Evolutionary conservation across 2,888 invertebrate species (phyloP).

Genomic region (Agrotis exclamationis): DNA sequence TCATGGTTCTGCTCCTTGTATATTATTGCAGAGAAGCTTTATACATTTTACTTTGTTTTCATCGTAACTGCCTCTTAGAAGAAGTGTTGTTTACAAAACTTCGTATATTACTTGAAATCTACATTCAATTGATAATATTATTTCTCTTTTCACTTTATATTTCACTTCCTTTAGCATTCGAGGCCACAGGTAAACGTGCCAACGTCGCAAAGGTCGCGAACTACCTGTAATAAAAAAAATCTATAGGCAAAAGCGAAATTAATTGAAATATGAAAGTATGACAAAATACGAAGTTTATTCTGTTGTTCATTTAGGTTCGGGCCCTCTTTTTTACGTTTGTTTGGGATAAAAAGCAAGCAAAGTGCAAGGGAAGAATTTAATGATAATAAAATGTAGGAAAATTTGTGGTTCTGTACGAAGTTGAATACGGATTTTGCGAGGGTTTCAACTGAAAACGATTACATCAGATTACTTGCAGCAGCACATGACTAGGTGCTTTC

Average conservation of each 20-base stretch:
- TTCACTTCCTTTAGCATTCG: slow-evolving; percentile 23
- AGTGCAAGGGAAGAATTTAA: not conserved
- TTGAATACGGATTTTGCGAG: no score
- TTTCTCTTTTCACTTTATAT: slow-evolving; percentile 23
- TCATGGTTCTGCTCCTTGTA: slow-evolving; percentile 5
- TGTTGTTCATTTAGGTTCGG: not conserved
- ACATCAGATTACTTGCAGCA: no score
- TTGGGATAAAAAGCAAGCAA: not conserved
- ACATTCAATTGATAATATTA: not conserved
- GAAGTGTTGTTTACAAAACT: slow-evolving; percentile 2
- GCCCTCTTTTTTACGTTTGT: slow-evolving; percentile 15
- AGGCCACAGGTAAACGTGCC: slow-evolving; percentile 33
- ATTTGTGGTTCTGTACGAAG: no score
- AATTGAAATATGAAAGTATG: slow-evolving; percentile 29
- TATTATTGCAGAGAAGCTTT: slow-evolving; percentile 3
- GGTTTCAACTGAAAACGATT: no score
- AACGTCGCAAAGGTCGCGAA: slow-evolving; percentile 10
- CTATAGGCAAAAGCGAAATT: slow-evolving; percentile 10
- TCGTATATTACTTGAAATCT: not conserved
- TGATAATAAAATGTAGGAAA: not conserved
- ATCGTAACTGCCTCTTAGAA: not conserved
- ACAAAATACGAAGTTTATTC: slow-evolving; percentile 10
- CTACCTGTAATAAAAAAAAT: slow-evolving; percentile 20
- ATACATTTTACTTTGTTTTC: not conserved
- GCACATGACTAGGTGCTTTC: no score